These are phyloP conservation scores for Montipora capitata DNA, from an alignment of 92 coral and sea anemone species.

Conservation along the genomic window DNA sequence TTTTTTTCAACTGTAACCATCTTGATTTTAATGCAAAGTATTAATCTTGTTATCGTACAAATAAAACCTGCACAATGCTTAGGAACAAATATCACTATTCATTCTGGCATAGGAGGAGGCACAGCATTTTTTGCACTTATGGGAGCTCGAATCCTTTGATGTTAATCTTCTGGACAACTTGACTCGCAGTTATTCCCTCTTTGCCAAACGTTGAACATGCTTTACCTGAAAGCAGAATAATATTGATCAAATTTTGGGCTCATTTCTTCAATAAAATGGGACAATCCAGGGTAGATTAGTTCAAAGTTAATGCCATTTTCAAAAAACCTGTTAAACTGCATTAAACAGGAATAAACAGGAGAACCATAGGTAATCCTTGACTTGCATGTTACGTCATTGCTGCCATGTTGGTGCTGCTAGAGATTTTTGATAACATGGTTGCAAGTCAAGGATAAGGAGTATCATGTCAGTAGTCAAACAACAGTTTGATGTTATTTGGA, in stretches of 20 bases:
- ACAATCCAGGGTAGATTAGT: background rate
- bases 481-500: background rate
- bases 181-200: background rate
- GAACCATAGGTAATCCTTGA: conserved; percentile 5
- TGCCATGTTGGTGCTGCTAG: conserved; percentile 5
- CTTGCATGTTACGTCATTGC: background rate
- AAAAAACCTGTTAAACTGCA: background rate
- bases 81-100: background rate
- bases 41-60: background rate
- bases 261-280: background rate
- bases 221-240: conserved; percentile 7
- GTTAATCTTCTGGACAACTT: background rate
- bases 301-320: background rate
- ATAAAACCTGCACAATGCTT: background rate
- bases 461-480: background rate
- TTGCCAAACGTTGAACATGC: background rate
- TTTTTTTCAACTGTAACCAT: background rate
- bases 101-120: background rate
- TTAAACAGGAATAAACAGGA: background rate
- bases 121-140: background rate
- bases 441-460: background rate
- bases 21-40: background rate
- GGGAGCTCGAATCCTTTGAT: background rate
- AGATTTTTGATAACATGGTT: background rate
- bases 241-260: background rate